A percentile compares a stretch with the other conserved stretches of the same genome.
Evolutionary conservation across 2,888 invertebrate species (phyloP).

Genomic region (Chironomus tentans): DNA sequence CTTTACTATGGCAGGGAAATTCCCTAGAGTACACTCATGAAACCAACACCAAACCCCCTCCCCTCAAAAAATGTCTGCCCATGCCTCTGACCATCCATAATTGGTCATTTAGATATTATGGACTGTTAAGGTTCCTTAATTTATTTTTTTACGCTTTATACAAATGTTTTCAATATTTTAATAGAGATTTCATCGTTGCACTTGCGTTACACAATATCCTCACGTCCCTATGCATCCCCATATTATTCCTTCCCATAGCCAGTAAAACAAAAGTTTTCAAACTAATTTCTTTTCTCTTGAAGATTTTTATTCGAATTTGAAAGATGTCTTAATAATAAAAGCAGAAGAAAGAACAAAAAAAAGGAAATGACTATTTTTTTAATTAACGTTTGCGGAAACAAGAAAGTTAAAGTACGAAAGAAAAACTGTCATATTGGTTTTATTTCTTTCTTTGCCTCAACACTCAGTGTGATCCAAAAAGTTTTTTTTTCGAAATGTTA

Average conservation of each 20-base stretch:
- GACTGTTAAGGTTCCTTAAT: no score
- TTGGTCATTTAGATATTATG: no score
- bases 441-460: slow-evolving; percentile 14
- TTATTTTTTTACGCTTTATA: no score
- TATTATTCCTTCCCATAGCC: background rate
- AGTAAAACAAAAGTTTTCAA: background rate
- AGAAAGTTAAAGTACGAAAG: background rate
- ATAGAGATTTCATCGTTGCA: no score
- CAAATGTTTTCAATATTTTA: no score
- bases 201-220: no score
- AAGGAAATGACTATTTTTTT: slow-evolving; percentile 24
- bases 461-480: background rate
- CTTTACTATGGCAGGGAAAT: no score
- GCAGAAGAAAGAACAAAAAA: background rate
- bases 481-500: background rate
- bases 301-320: slow-evolving; percentile 25
- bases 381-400: slow-evolving; percentile 19
- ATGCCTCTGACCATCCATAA: no score
- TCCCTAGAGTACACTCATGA: no score
- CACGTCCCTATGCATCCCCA: background rate
- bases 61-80: no score
- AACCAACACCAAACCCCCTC: no score
- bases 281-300: background rate
- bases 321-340: slow-evolving; percentile 21
- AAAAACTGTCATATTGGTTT: slow-evolving; percentile 26